Evolutionary conservation across 2,888 invertebrate genomes (phyloP), one percentile per base, ranked within the genome.

Genomic region (Eurois occulta): DNA sequence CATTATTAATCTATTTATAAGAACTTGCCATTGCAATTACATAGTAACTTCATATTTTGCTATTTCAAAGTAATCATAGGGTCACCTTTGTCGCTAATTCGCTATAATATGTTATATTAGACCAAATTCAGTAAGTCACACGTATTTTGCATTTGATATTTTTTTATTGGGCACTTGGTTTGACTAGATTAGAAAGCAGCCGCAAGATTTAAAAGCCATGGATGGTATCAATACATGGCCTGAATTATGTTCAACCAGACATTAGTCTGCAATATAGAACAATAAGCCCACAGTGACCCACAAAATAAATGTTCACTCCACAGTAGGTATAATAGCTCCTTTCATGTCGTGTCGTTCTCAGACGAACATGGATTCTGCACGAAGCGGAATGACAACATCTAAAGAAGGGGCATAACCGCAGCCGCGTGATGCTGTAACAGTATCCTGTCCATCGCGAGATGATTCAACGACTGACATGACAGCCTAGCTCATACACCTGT

Each of bases 401-500:
- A 43, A 71, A 69, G 73, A 65, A 32, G 18, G 32, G 38, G 41
- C 43, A 46, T 32, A 74, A 87, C 85, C 87, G 71, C 85, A 85
- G 77, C 74, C 80, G 68, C 76, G 68, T 66, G 77, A 74, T 77
- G 64, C 62, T 70, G 87, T 69, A 84, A 87, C 71, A 46, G 68
- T 75, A 87, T 77, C 77, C 72, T 5, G 48, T 60, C 21, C 66
- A 64, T 69, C 48, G 46, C 32, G 60, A 60, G 72, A 77, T 86
- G 86, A 86, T 52, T 86, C 85, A 86, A 66, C 11, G 62, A 28
- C 71, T 55, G 75, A 65, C 78, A 35, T 32, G 32, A 48, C 62
- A 60, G 67, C 64, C 35, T 69, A 48, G 18, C 43, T 58, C 24
- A 35, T 52, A 46, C 41, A 41, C 28, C 6, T 16, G 16, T 3